Percentiles rank a stretch among this genome's conserved stretches.
Conservation (phyloP, 1,140 invertebrate genomes). For the Trissolcus basalis region DNA sequence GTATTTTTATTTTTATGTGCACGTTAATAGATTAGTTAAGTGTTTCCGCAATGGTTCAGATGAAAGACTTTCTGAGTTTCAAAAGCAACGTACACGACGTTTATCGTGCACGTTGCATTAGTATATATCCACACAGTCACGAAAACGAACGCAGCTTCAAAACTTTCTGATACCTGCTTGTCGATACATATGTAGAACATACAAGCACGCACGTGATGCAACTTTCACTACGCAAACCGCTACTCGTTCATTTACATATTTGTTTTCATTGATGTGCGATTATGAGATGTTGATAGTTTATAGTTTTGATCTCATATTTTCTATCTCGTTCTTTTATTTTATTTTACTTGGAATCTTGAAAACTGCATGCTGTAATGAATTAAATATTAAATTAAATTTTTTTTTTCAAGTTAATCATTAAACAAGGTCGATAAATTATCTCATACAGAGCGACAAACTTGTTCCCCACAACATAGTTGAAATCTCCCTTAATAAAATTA, state of each 20-base stretch:
- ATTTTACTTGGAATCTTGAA: no score
- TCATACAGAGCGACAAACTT: no score
- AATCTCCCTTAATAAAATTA: no score
- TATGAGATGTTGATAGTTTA: constrained; percentile 30
- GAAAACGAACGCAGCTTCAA: constrained; percentile 24
- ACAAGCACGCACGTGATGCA: constrained; percentile 13
- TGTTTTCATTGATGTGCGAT: constrained; percentile 49
- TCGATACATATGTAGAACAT: constrained; percentile 20
- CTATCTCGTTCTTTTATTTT: no score
- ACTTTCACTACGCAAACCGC: constrained; percentile 42
- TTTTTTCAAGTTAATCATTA: no score
- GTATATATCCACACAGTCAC: constrained; percentile 14
- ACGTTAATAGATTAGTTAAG: no score
- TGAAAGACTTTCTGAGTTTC: constrained; percentile 27
- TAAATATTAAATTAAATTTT: no score
- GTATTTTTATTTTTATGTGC: background rate
- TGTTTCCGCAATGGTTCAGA: constrained; percentile 34
- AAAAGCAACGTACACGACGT: constrained; percentile 35
- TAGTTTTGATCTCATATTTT: no score
- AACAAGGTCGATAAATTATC: no score
- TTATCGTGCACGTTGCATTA: constrained; percentile 37
- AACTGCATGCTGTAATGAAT: no score
- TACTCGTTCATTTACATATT: constrained; percentile 51
- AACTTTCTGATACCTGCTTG: constrained; percentile 50
- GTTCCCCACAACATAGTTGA: no score